Base-by-base conservation (phyloP, 2,888 invertebrate genomes). In the Pardosa pseudoannulata region DNA sequence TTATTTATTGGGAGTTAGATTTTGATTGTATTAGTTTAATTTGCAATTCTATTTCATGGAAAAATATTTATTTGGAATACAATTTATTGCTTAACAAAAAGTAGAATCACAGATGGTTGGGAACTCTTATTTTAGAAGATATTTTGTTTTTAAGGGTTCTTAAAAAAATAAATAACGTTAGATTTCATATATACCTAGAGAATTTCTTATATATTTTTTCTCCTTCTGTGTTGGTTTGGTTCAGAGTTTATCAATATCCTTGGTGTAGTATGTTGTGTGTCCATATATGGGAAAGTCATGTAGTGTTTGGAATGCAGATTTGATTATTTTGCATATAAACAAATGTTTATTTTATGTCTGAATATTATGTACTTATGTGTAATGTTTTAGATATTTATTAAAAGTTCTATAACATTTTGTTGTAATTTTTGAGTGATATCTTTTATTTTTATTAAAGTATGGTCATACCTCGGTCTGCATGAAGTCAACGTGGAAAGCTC, bases 381-480 rank as follows among this genome's bases (percentile, higher is more conserved):
- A 75, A 68, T 82, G 75, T 82, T 65, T 82, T 82, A 82, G 82
- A 75, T 82, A 82, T 82, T 82, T 82, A 82, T 82, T 82, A 82
- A 81, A 82, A 82, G 64, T 71, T 82, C 75, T 82, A 76, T 82
- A 75, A 82, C 70, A 75, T 64, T 74, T 62, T 64, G 39, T 72
- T 72, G 72, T 65, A 46, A 27, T 56, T 56, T 56, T 2, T 13
- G 2, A 46, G 11, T 46, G 13, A 46, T 16, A 46, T 16, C 2
- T 16, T 2, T n/a, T n/a, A n/a, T n/a, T n/a, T n/a, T n/a, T n/a
- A n/a, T n/a, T n/a, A n/a, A n/a, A n/a, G n/a, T n/a, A n/a, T n/a
- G n/a, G n/a, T n/a, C n/a, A n/a, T n/a, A n/a, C n/a, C n/a, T n/a
- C n/a, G n/a, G n/a, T n/a, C n/a, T n/a, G n/a, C n/a, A n/a, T n/a